phyloP scores from a whole-genome alignment of 2,113 vertebrate genomes.

The Chascanopsetta lugubris region DNA sequence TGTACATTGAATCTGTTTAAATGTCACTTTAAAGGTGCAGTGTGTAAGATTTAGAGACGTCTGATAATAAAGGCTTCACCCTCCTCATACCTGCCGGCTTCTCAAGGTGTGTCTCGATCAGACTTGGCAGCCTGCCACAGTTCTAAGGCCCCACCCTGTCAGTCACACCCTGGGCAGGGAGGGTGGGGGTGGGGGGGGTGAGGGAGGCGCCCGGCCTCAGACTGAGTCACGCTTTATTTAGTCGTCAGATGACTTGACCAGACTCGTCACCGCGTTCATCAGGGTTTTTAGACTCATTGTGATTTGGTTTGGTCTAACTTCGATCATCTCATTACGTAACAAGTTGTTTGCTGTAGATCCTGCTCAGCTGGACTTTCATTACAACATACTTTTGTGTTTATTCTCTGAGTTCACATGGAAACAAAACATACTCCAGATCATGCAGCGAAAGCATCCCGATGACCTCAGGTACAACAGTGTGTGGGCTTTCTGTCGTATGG shows the following conservation, averaged over 20 bases:
- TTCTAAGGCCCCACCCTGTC: conserved; percentile 40
- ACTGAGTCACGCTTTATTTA: conserved; percentile 12
- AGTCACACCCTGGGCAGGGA: conserved; percentile 46
- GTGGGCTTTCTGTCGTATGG: too few relatives aligned
- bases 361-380: too few relatives aligned
- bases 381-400: too few relatives aligned
- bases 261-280: background rate
- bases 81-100: conserved; percentile 45
- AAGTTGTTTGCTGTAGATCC: too few relatives aligned
- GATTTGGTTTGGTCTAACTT: background rate
- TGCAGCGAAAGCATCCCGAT: too few relatives aligned
- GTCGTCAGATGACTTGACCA: background rate
- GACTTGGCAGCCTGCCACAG: conserved; percentile 38
- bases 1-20: too few relatives aligned
- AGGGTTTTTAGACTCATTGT: background rate
- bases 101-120: conserved; percentile 49
- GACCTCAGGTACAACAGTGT: too few relatives aligned
- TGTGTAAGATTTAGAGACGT: too few relatives aligned
- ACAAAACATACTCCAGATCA: too few relatives aligned
- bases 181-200: background rate
- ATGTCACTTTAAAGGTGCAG: too few relatives aligned
- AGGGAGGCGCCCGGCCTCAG: background rate
- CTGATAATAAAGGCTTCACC: too few relatives aligned
- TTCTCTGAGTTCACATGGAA: too few relatives aligned
- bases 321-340: background rate